Evolutionary conservation across 2,797 vertebrate genomes (phyloP).

Genomic region (Hirundo rustica): DNA sequence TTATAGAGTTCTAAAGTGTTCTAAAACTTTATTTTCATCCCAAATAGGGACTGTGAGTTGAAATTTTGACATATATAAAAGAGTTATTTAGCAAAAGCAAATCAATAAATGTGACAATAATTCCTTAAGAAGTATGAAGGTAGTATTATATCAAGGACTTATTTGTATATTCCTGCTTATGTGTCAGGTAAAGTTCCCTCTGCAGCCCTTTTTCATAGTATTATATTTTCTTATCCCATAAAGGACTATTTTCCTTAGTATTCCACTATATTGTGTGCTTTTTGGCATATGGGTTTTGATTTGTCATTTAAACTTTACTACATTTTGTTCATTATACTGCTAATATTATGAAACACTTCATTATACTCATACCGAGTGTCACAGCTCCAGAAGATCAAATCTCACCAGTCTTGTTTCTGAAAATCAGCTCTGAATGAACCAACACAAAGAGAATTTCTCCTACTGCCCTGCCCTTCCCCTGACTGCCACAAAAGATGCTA

Average conservation of each 20-base stretch:
- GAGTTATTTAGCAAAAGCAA: not conserved
- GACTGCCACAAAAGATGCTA: not conserved
- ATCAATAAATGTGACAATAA: not conserved
- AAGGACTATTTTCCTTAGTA: not conserved
- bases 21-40: not conserved
- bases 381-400: not conserved
- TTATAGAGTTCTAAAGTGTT: not conserved
- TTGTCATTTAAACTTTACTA: conserved; percentile 23
- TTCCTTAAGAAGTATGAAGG: not conserved
- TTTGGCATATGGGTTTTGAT: not conserved
- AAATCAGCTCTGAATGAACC: not conserved
- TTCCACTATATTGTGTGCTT: not conserved
- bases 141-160: not conserved
- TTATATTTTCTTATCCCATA: not conserved
- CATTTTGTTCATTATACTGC: not conserved
- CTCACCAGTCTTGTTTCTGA: not conserved
- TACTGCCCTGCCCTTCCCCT: not conserved
- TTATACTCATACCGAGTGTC: conserved; percentile 8
- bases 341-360: conserved; percentile 70
- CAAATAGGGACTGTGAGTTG: not conserved
- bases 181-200: not conserved
- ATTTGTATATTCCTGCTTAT: not conserved
- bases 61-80: not conserved
- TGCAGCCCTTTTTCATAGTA: not conserved
- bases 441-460: not conserved